Percentiles rank a stretch among this genome's conserved stretches.
phyloP scores from a whole-genome alignment of 2,797 vertebrate genomes.

The Spinus pinus region DNA sequence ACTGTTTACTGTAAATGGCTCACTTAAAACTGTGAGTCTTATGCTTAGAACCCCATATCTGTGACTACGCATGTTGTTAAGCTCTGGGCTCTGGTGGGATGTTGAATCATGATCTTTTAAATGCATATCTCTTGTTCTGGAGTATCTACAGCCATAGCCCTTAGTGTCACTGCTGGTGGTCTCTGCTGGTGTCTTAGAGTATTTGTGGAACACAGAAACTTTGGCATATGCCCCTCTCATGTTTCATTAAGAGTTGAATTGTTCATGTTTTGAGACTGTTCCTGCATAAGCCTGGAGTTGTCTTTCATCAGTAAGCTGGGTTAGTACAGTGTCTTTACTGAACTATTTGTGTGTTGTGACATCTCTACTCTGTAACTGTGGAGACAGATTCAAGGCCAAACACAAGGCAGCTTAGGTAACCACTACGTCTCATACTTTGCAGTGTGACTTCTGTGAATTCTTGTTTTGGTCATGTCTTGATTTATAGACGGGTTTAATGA shows the following conservation, averaged over 20 bases:
- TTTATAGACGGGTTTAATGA: neutral
- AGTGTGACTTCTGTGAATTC: neutral
- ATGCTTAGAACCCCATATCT: neutral
- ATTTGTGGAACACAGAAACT: neutral
- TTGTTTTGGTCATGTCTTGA: neutral
- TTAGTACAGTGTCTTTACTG: neutral
- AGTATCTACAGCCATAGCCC: neutral
- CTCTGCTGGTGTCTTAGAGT: neutral
- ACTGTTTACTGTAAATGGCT: neutral
- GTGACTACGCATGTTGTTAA: neutral
- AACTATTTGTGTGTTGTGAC: neutral
- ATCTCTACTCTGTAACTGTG: neutral
- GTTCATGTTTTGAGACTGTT: neutral
- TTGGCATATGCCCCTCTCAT: neutral
- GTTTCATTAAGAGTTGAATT: neutral
- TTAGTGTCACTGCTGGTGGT: neutral
- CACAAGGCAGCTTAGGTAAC: neutral
- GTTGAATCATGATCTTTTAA: neutral
- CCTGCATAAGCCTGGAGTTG: neutral
- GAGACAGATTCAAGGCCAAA: constrained; percentile 31
- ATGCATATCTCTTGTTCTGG: neutral
- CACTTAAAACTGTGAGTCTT: neutral
- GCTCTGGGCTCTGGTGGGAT: neutral
- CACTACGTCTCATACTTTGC: fast-evolving
- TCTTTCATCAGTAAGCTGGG: neutral